These are phyloP conservation scores for Crotalus helleri DNA, from an alignment of 2,113 vertebrate species.

Conservation along the genomic window DNA sequence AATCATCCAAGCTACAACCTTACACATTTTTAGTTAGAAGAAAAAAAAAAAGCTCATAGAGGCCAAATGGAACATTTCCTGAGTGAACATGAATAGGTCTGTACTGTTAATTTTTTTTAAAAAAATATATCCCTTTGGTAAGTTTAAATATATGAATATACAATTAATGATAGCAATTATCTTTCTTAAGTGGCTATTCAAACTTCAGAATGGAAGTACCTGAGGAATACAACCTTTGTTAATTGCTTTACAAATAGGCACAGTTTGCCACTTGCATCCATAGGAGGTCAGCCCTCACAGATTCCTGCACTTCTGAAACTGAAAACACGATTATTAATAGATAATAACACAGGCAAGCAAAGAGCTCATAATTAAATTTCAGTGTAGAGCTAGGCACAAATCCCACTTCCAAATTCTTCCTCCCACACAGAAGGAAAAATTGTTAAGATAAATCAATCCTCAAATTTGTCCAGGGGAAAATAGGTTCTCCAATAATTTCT, in stretches of 20 bases:
- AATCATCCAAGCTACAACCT: background rate
- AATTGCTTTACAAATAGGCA: background rate
- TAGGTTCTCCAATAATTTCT: background rate
- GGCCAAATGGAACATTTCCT: background rate
- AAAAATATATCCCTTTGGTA: background rate
- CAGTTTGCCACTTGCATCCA: background rate
- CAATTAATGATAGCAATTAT: background rate
- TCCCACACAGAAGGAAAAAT: background rate
- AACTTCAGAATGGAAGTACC: background rate
- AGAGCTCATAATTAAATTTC: background rate
- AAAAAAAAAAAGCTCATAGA: background rate
- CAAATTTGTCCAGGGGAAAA: background rate
- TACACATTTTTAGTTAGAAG: background rate
- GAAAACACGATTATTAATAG: background rate
- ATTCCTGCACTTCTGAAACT: background rate
- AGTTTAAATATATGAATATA: background rate
- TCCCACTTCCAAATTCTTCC: background rate
- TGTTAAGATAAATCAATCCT: background rate
- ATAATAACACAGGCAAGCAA: background rate
- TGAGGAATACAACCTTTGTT: background rate
- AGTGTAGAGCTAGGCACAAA: background rate
- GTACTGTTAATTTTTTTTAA: background rate
- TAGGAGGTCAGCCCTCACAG: background rate
- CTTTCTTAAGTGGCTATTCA: background rate
- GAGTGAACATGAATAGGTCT: background rate